phyloP scores from a whole-genome alignment of 2,113 vertebrate genomes.

The Elaphurus davidianus region DNA sequence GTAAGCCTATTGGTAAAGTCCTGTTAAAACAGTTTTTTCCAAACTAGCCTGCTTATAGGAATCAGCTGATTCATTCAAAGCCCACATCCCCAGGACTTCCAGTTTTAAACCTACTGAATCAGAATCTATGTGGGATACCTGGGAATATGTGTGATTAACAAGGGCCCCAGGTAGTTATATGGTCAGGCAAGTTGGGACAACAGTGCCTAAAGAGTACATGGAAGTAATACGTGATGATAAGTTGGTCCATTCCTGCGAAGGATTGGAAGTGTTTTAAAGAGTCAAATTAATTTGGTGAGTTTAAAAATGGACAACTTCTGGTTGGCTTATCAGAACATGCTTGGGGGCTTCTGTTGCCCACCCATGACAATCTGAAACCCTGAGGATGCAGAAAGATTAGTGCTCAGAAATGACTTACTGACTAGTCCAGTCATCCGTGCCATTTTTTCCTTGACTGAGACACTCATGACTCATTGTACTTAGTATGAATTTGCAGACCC shows the following conservation, averaged over 20 bases:
- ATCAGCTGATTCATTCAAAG: background rate
- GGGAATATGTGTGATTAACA: background rate
- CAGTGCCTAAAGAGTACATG: background rate
- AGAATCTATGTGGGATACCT: background rate
- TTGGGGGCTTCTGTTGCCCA: background rate
- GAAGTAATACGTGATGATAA: background rate
- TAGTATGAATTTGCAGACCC: background rate
- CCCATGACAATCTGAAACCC: background rate
- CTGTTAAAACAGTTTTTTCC: background rate
- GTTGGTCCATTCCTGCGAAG: background rate
- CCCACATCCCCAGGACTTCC: background rate
- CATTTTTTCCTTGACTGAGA: background rate
- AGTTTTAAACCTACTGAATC: background rate
- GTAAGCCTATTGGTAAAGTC: background rate
- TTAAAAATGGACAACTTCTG: background rate
- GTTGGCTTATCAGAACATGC: background rate
- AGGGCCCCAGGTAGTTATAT: background rate
- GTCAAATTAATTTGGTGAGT: background rate
- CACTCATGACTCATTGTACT: background rate
- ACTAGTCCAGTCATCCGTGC: background rate
- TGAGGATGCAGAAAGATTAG: background rate
- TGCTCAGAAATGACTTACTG: slow-evolving; percentile 18
- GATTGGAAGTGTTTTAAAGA: background rate
- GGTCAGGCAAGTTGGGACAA: background rate
- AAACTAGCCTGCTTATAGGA: background rate